phyloP scores from a whole-genome alignment of 2,797 vertebrate genomes.

The Gallirallus australis region DNA sequence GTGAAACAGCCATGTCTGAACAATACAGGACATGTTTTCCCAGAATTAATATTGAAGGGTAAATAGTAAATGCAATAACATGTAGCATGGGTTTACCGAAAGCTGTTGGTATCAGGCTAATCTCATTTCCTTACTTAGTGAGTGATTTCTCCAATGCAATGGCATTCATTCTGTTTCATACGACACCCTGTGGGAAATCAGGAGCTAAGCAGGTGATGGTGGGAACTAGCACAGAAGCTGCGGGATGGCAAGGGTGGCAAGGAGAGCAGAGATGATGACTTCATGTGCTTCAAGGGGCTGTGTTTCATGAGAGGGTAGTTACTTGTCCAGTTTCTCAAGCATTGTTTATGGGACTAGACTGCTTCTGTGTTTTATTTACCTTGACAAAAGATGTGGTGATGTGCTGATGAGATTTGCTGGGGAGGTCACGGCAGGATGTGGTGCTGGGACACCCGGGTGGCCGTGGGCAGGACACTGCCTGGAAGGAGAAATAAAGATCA shows the following conservation, averaged over 20 bases:
- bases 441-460: neutral
- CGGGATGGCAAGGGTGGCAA: fast-evolving
- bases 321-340: neutral
- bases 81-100: neutral
- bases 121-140: neutral
- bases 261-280: neutral
- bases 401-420: neutral
- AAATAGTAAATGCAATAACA: neutral
- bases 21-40: neutral
- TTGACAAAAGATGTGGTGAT: neutral
- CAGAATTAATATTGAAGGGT: neutral
- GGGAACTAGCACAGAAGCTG: neutral
- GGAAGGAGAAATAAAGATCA: neutral
- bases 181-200: neutral
- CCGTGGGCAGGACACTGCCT: neutral
- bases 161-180: neutral
- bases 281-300: neutral
- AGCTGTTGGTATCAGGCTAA: neutral
- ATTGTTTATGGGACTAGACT: neutral
- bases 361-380: neutral
- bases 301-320: neutral
- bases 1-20: neutral
- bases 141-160: neutral
- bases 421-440: neutral
- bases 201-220: neutral